Evolutionary conservation across 2,888 invertebrate genomes (phyloP).

Genomic region (Tridacna crocea): DNA sequence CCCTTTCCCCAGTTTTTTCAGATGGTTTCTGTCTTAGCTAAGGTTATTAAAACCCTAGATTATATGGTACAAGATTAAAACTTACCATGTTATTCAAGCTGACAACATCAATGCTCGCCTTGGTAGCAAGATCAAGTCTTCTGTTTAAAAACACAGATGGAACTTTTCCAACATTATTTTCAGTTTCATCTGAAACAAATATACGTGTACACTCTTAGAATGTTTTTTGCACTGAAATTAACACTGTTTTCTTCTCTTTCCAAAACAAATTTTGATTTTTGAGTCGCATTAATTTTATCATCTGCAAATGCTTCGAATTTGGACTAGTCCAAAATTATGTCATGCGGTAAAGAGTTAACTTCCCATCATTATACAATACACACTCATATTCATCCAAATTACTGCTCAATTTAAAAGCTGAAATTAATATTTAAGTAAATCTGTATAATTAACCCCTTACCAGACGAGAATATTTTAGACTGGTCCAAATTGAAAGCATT

Average conservation of each 20-base stretch:
- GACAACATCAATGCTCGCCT: conserved; percentile 63
- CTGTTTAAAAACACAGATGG: conserved; percentile 30
- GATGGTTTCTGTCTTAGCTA: too few species aligned
- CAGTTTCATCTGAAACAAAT: not conserved
- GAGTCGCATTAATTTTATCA: not conserved
- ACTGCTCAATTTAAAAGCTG: too few species aligned
- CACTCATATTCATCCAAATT: too few species aligned
- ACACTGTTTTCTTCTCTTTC: not conserved
- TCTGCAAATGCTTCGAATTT: not conserved
- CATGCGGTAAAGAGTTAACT: not conserved
- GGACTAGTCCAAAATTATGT: not conserved
- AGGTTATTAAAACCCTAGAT: too few species aligned
- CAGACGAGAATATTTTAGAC: not conserved
- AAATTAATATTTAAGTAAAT: too few species aligned
- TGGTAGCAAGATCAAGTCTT: conserved; percentile 61
- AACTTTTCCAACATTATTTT: not conserved
- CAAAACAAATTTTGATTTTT: not conserved
- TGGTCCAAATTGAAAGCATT: not conserved
- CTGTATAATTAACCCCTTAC: too few species aligned
- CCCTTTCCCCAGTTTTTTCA: too few species aligned
- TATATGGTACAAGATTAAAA: not conserved
- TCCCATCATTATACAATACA: too few species aligned
- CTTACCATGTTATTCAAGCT: conserved; percentile 66
- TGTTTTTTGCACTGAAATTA: not conserved
- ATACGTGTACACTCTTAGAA: not conserved